Conservation (phyloP, 2,113 vertebrate species). For the Galeopterus variegatus region DNA sequence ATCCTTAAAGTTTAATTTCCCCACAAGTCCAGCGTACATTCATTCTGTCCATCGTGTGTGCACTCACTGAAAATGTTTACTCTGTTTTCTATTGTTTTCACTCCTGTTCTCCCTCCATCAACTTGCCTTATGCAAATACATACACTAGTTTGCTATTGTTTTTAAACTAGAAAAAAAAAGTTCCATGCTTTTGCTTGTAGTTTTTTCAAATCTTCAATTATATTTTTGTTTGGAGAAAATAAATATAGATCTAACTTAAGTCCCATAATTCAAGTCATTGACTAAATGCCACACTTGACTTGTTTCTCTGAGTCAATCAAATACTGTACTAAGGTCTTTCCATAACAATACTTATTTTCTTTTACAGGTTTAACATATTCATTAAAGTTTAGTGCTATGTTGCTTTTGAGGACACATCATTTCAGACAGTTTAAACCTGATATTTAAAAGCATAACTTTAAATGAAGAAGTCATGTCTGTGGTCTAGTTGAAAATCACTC, state of each 20-base stretch:
- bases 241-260: not conserved
- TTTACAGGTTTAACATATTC: not conserved
- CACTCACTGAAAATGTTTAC: not conserved
- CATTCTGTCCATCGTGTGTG: not conserved
- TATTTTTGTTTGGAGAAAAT: slow-evolving; percentile 13
- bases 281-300: not conserved
- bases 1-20: not conserved
- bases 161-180: not conserved
- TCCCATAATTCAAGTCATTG: not conserved
- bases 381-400: not conserved
- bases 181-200: not conserved
- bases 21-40: too few relatives aligned
- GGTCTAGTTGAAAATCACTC: slow-evolving; percentile 1
- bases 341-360: not conserved
- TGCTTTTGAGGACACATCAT: not conserved
- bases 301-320: not conserved
- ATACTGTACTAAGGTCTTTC: not conserved
- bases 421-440: not conserved
- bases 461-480: not conserved
- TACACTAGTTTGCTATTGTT: not conserved
- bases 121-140: not conserved
- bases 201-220: not conserved
- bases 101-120: not conserved
- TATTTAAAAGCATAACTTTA: slow-evolving; percentile 44
- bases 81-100: not conserved